Base-by-base conservation (phyloP, 2,113 vertebrate genomes). In the Aspiorhynchus laticeps region DNA sequence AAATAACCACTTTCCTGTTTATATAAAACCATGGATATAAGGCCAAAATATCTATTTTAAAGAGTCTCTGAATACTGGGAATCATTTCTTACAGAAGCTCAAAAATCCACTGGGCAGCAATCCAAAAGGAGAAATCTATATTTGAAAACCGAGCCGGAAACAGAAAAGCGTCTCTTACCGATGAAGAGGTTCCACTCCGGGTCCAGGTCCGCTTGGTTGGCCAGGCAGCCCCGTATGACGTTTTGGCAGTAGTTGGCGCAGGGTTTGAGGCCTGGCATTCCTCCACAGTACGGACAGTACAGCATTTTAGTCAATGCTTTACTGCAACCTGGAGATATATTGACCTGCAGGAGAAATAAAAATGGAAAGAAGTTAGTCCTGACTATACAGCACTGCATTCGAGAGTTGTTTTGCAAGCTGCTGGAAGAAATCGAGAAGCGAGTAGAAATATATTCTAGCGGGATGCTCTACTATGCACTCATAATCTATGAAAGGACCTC, bases 231-330 rank as follows among this genome's bases (percentile, higher is more conserved):
- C 89, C 98, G 98, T 97, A 99, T 97, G 69, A 99, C 97, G 24
- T 99, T 99, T 91, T 98, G 97, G 90, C 98, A 99, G 94, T 99
- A 99, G 94, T 97, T 98, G 91, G 94, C 95, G 90, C 98, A 99
- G 71, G 98, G 96, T 91, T 97, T 97, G 90, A 99, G 95, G 0
- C 94, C 93, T 14, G 97, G 96, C 81, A 98, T 93, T 59, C 96
- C 96, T 41, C 96, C 96, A 80, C 98, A 99, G 92, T 98, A 99
- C 0, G 98, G 97, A 76, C 98, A 99, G 92, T 98, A 99, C 84
- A 98, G 92, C 98, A 99, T 98, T 96, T 96, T 98, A 92, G 97
- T 98, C 93, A 99, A 93, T 4, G 98, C 98, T 26, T 94, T 96
- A 92, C 97, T 96, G 91, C 98, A 99, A 19, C 96, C 96, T n/a